These are phyloP conservation scores for Nasonia vitripennis DNA, from an alignment of 1,140 invertebrate genomes.

Conservation along the genomic window DNA sequence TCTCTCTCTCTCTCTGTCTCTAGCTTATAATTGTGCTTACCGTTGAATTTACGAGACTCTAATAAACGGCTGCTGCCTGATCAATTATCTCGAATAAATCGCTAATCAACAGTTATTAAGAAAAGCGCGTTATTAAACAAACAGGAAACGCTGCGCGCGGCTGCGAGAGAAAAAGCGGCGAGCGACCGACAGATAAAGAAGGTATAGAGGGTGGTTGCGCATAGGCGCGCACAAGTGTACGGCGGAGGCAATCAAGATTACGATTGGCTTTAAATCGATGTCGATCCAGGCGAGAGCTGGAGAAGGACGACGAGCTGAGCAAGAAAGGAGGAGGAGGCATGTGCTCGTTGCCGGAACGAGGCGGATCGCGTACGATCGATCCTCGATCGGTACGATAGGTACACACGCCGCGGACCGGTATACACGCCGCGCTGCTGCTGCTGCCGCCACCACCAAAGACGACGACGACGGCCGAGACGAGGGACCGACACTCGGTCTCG, in stretches of 20 bases:
- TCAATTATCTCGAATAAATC: slow-evolving; percentile 52
- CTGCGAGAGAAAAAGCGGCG: background rate
- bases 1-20: no score
- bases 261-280: slow-evolving; percentile 53
- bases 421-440: background rate
- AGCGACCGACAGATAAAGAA: background rate
- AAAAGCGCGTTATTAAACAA: slow-evolving; percentile 46
- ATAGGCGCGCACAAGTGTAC: slow-evolving; percentile 22
- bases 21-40: slow-evolving; percentile 45
- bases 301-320: background rate
- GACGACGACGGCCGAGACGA: background rate
- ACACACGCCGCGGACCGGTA: slow-evolving; percentile 16
- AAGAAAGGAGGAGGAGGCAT: background rate
- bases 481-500: background rate
- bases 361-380: slow-evolving; percentile 47
- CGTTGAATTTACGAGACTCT: slow-evolving; percentile 47
- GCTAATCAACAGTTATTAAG: slow-evolving; percentile 52
- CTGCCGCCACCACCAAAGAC: background rate
- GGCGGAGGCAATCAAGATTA: slow-evolving; percentile 48
- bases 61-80: slow-evolving; percentile 37
- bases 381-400: slow-evolving; percentile 47
- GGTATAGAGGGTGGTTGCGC: slow-evolving; percentile 10
- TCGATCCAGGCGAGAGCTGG: slow-evolving; percentile 23
- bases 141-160: slow-evolving; percentile 24
- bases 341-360: slow-evolving; percentile 47